Evolutionary conservation across 2,113 vertebrate genomes (phyloP), one percentile per base, ranked within the genome.

Genomic region (Athene noctua): DNA sequence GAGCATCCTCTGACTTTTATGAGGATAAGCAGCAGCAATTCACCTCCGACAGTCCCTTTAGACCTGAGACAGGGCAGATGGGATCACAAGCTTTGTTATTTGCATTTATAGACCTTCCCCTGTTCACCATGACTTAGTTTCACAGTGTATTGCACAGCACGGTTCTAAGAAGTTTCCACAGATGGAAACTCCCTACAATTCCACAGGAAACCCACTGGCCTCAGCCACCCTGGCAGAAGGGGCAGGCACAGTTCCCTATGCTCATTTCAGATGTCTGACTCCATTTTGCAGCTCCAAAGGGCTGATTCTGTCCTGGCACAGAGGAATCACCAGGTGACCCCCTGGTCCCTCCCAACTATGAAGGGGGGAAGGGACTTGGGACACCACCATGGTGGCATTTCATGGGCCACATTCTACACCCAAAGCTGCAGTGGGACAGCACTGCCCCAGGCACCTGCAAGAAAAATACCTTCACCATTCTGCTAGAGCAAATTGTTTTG

Each of bases 351-450:
- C 49, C 75, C 63, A 79, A 0, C 27, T 62, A 9, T 0, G 26
- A 38, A 42, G 21, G 0, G 7, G 15, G 40, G 18, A 46, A 62
- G 19, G 57, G 4, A 15, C 32, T 5, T 19, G 36, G 54, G 66
- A 86, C 38, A 77, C 15, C 4, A 3, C 55, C 14, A 4, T 0
- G 5, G 40, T 44, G 70, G 22, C 52, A 46, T 12, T 47, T 65
- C 63, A 52, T 0, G 22, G 36, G 61, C 10, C 59, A 74, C 5
- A 0, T 25, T 65, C 77, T 34, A 15, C 59, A 81, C 15, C 22
- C 58, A 40, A 54, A 58, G 38, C 52, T 1, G 0, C 47, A 1
- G 1, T 0, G 11, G 46, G 70, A 70, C 40, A 34, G 0, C 0
- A 2, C 26, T 29, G 23, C 21, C 65, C 21, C 2, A 0, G 86